Evolutionary conservation across 2,888 invertebrate species (phyloP).

Genomic region (Plebejus melissa): DNA sequence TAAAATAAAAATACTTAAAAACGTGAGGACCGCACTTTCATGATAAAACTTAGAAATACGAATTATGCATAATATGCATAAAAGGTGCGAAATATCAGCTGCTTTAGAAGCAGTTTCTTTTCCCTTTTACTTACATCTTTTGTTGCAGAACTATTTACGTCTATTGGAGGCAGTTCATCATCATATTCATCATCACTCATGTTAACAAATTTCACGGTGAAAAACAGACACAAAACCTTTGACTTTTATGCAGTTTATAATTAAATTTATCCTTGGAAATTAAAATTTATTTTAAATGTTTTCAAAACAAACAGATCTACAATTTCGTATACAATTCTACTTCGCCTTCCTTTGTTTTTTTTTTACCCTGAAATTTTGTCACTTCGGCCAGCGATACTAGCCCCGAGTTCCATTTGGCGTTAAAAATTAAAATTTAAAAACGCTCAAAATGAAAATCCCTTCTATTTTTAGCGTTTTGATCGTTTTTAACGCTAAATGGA

Average conservation of each 20-base stretch:
- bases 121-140: slow-evolving; percentile 20
- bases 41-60: not conserved
- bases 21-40: not conserved
- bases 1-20: not conserved
- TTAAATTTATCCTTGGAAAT: not conserved
- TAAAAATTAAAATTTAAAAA: no score
- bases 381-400: not conserved
- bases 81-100: not conserved
- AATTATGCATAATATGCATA: not conserved
- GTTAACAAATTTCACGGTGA: not conserved
- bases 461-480: no score
- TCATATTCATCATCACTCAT: slow-evolving; percentile 30
- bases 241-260: not conserved
- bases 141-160: slow-evolving; percentile 14
- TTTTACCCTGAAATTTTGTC: not conserved
- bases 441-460: no score
- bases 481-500: no score
- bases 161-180: slow-evolving; percentile 29
- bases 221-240: not conserved
- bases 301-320: no score
- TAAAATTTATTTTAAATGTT: no score
- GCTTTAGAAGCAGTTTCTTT: not conserved
- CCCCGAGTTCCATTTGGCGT: no score
- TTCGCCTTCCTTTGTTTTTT: not conserved
- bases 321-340: not conserved